phyloP scores from a whole-genome alignment of 2,888 invertebrate species.

The Pecten maximus region DNA sequence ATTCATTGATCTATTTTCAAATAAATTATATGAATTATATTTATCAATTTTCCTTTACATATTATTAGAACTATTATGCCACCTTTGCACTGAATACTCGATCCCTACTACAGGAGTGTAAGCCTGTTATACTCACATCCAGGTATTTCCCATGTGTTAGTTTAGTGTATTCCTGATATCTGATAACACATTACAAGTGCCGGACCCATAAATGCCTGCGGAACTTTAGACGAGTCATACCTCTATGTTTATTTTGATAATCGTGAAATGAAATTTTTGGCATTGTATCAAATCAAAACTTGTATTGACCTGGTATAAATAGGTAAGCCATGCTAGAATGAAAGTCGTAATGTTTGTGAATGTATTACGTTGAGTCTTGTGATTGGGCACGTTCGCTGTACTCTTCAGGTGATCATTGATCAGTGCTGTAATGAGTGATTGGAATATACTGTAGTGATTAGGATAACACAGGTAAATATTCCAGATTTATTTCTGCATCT shows the following conservation, averaged over 20 bases:
- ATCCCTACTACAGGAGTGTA: background rate
- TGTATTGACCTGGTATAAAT: background rate
- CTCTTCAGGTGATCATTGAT: background rate
- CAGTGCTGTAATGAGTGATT: background rate
- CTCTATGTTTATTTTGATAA: slow-evolving; percentile 19
- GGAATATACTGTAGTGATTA: background rate
- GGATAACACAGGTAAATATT: background rate
- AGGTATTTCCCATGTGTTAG: background rate
- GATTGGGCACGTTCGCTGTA: background rate
- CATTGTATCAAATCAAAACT: background rate
- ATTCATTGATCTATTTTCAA: too few relatives aligned
- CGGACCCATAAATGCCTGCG: slow-evolving; percentile 16
- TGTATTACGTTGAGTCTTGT: background rate
- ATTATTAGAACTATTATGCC: background rate
- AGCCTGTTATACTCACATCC: background rate
- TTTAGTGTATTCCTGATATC: background rate
- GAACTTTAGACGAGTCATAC: background rate
- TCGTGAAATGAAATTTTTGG: slow-evolving; percentile 2
- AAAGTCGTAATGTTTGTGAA: background rate
- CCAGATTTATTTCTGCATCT: background rate
- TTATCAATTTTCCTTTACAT: too few relatives aligned
- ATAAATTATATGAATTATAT: too few relatives aligned
- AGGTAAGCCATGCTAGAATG: background rate
- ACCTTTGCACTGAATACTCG: background rate
- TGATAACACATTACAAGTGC: background rate